Evolutionary conservation across 2,888 invertebrate species (phyloP), one percentile per base, ranked within the genome.

Genomic region (Microdon myrmicae): DNA sequence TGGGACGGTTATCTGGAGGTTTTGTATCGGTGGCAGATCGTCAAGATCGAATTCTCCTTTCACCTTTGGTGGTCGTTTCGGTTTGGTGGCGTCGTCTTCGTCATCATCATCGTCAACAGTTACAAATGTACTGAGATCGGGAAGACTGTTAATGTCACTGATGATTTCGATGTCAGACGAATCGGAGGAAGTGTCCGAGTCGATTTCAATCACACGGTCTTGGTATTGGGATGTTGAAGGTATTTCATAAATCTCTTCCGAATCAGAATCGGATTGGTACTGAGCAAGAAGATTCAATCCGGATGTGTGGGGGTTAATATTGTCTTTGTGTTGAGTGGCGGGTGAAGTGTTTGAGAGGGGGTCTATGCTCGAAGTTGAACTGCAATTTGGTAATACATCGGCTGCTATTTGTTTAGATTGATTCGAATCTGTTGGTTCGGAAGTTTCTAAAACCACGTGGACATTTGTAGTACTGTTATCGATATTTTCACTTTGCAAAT

Each of bases 11-110:
- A 94, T 90, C 69, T 87, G 84, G 16, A 93, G 82, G 72, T 92
- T 89, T 75, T 92, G 87, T 51, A 94, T 90, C 0, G 90, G 91
- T 0, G 92, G 92, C 54, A 93, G 80, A 72, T 92, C 88, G 51
- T 88, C 87, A 3, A 90, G 55, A 1, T 72, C 38, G 56, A 79
- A 64, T 68, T 80, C 79, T 3, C 80, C 80, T 4, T 76, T 75
- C 0, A 74, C 78, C 7, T 71, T 75, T 4, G 74, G 74, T 3
- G 74, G 71, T 9, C 71, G 72, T 0, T 71, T 68, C 4, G 67
- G 71, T 3, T 66, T 69, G 4, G 8, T 17, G 1, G 68, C 68
- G 9, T 68, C 74, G 3, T 71, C 71, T 0, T 69, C 75, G 6
- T 73, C 74, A 9, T 70, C 69, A 2, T 70, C 71, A 2, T 74